Percentiles rank a stretch among this genome's conserved stretches.
Conservation (phyloP, 2,113 vertebrate species). For the Tringa solitaria region DNA sequence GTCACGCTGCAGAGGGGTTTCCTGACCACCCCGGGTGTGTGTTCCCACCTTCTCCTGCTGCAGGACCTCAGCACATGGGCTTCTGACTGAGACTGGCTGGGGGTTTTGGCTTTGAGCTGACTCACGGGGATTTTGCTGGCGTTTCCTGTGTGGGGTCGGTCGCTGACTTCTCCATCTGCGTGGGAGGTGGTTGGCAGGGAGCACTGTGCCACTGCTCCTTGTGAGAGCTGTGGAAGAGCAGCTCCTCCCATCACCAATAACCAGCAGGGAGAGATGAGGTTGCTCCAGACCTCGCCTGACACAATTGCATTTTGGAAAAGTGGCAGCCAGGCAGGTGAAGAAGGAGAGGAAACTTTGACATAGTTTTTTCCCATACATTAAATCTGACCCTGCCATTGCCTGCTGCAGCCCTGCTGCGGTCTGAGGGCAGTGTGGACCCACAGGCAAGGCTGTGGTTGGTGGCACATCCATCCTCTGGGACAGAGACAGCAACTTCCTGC, state of each 20-base stretch:
- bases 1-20: neutral
- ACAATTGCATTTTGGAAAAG: neutral
- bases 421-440: fast-evolving
- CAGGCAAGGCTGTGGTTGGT: neutral
- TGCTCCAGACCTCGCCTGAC: neutral
- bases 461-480: neutral
- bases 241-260: fast-evolving
- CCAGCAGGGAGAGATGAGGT: neutral
- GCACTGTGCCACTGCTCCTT: neutral
- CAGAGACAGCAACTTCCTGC: neutral
- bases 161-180: neutral
- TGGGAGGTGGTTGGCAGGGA: neutral
- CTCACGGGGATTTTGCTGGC: fast-evolving
- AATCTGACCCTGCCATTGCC: neutral
- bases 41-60: neutral
- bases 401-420: neutral
- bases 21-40: too few relatives aligned
- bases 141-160: fast-evolving
- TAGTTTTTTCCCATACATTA: fast-evolving
- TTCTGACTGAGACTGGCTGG: neutral
- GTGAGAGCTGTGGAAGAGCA: neutral
- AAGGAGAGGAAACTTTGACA: neutral
- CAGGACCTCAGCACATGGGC: neutral
- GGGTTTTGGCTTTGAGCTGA: neutral
- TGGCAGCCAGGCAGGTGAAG: neutral